Evolutionary conservation across 2,113 vertebrate genomes (phyloP).

Genomic region (Hoplias malabaricus): DNA sequence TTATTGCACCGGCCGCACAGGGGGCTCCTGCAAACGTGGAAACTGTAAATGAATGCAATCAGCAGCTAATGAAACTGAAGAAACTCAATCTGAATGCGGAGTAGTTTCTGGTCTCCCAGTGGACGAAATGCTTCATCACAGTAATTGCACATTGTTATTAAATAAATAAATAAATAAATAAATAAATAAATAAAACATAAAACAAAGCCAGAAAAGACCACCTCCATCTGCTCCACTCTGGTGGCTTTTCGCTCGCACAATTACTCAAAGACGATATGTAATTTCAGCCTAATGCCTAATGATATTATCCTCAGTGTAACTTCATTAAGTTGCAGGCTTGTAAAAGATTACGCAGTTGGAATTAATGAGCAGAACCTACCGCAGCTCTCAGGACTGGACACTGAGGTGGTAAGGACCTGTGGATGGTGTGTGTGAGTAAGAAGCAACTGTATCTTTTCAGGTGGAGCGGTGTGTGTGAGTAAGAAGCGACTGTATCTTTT

Average conservation of each 20-base stretch:
- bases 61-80: constrained; percentile 5
- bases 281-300: background rate
- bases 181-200: no score
- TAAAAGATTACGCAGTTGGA: background rate
- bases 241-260: background rate
- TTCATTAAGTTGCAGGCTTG: background rate
- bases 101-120: background rate
- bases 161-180: no score
- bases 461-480: no score
- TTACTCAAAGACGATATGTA: background rate
- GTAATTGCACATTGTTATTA: no score
- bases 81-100: background rate
- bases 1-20: background rate
- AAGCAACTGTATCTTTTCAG: no score
- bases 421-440: no score
- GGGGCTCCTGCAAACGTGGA: background rate
- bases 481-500: no score
- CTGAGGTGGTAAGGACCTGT: background rate
- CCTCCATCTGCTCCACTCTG: background rate
- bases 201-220: no score
- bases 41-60: constrained; percentile 11
- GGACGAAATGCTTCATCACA: background rate
- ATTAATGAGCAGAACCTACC: background rate
- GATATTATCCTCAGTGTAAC: background rate
- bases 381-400: background rate